Conservation (phyloP, 1,140 invertebrate species). For the Danaus plexippus region DNA sequence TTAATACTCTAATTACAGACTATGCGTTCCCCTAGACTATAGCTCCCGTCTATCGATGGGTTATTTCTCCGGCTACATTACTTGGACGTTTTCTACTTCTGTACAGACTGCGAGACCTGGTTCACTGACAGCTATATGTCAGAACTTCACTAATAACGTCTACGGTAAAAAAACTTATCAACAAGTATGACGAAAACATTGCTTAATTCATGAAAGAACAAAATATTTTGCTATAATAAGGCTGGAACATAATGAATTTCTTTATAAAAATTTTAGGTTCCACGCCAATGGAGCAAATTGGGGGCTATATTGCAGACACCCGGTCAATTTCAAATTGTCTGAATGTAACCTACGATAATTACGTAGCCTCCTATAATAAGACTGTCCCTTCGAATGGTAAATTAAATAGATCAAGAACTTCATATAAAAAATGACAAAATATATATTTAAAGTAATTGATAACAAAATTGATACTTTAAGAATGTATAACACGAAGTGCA, state of each 20-base stretch:
- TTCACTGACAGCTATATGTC: conserved; percentile 38
- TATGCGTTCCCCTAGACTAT: conserved; percentile 44
- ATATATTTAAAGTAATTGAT: too few species aligned
- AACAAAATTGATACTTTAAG: too few species aligned
- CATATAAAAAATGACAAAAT: too few species aligned
- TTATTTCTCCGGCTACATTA: conserved; percentile 58
- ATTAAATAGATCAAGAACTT: too few species aligned
- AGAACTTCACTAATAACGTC: conserved; percentile 34
- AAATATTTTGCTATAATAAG: too few species aligned
- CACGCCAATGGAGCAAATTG: conserved; percentile 57
- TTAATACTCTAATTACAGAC: conserved; percentile 28
- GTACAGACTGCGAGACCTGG: conserved; percentile 50
- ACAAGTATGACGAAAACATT: not conserved
- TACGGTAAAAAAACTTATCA: conserved; percentile 31
- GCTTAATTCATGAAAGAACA: too few species aligned
- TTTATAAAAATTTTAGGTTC: conserved; percentile 31
- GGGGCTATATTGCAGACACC: conserved; percentile 36
- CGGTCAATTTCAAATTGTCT: conserved; percentile 31
- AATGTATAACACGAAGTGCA: too few species aligned
- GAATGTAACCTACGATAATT: conserved; percentile 28
- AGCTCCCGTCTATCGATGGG: conserved; percentile 42
- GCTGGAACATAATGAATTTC: too few species aligned
- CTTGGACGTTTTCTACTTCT: conserved; percentile 50
- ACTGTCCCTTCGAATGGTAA: too few species aligned
- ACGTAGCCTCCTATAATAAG: conserved; percentile 13